Conservation (phyloP, 2,888 invertebrate species). For the Hesperia comma region DNA sequence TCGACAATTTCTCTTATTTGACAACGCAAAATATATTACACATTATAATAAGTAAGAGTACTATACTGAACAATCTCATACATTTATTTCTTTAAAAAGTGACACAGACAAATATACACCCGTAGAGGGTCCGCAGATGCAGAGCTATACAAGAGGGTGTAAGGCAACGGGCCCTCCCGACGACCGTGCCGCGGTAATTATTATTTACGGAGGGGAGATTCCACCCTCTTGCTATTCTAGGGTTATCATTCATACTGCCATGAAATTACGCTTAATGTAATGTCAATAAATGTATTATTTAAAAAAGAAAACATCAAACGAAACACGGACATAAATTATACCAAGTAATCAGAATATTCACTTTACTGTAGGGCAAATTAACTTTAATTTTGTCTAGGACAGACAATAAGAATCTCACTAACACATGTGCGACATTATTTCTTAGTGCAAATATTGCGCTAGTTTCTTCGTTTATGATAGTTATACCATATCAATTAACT, state of each 20-base stretch:
- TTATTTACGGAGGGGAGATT: constrained; percentile 78
- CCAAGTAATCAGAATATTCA: too few relatives aligned
- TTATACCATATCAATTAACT: too few relatives aligned
- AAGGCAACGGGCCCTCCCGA: constrained; percentile 59
- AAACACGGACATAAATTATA: neutral
- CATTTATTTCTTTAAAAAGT: constrained; percentile 21
- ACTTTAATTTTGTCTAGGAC: too few relatives aligned
- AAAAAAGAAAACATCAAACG: neutral
- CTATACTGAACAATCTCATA: neutral
- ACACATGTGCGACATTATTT: too few relatives aligned
- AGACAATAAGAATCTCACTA: too few relatives aligned
- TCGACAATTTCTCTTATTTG: too few relatives aligned
- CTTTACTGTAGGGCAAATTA: too few relatives aligned
- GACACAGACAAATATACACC: constrained; percentile 26
- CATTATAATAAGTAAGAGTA: too few relatives aligned
- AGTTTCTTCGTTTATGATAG: too few relatives aligned
- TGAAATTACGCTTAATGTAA: neutral
- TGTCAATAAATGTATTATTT: neutral
- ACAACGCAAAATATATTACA: too few relatives aligned
- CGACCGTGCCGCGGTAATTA: constrained; percentile 68
- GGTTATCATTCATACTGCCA: constrained; percentile 15
- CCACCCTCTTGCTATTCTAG: constrained; percentile 53
- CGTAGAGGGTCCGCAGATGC: constrained; percentile 12
- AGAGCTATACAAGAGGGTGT: constrained; percentile 23
- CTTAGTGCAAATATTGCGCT: too few relatives aligned